Base-by-base conservation (phyloP, 2,888 invertebrate genomes). In the Drosophila ustulata region DNA sequence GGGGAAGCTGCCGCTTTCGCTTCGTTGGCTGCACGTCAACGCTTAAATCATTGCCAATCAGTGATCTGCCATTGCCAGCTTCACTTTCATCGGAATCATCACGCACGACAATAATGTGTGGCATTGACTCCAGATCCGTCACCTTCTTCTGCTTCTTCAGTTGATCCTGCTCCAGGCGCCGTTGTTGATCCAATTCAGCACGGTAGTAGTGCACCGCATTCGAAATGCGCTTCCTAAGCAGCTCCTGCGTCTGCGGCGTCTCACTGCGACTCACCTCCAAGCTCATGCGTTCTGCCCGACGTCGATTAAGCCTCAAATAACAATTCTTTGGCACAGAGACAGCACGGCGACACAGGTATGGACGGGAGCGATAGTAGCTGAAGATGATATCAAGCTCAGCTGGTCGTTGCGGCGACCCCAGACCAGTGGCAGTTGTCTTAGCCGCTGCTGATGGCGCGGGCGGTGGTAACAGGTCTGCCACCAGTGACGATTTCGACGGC, bases 121-220 rank as follows among this genome's bases (percentile, higher is more conserved):
- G 47, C 26, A 43, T 57, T 4, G 30, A 7, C 1, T 39, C 9
- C 0, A 7, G 2, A 7, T 32, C 1, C 4, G 53, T 3, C 37
- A 37, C 2, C 30, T 8, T 6, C 18, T 18, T 5, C 3, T 41
- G 39, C 39, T 41, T 13, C 6, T 41, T 41, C 13, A 11, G 39
- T 4, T 41, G 39, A 47, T 25, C 18, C 39, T 47, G 28, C 46
- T 78, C 70, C 8, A 53, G 1, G 23, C 69, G 75, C 3, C 79
- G 66, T 43, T 79, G 88, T 5, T 71, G 70, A 4, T 88, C 82
- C 49, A 87, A 18, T 18, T 87, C 77, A 6, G 64, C 68, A 4
- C 78, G 89, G 66, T 91, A 92, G 59, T 80, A 90, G 34, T 82
- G 84, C 5, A 91, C 81, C 0, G 91, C 89, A 3, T 82, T 73